phyloP scores from a whole-genome alignment of 2,113 vertebrate species.

The Clarias gariepinus region DNA sequence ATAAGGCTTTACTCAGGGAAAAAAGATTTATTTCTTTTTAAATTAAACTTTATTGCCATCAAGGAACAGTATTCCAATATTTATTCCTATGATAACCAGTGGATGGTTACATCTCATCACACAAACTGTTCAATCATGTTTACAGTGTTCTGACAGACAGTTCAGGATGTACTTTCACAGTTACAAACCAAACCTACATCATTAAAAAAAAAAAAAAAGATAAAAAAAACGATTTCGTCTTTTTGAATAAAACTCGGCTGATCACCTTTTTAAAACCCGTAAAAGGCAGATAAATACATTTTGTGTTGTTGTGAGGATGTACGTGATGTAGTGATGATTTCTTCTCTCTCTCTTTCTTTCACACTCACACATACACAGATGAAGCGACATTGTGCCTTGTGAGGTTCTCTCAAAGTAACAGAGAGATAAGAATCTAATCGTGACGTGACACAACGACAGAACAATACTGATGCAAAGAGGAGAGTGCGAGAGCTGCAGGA shows the following conservation, averaged over 20 bases:
- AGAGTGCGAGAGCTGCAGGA: conserved; percentile 15
- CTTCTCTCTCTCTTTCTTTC: not conserved
- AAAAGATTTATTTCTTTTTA: not conserved
- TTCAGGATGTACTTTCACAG: conserved; percentile 19
- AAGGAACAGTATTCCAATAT: conserved; percentile 24
- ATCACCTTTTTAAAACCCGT: not conserved
- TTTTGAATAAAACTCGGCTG: not conserved
- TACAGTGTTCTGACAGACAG: not conserved
- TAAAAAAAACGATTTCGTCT: no score
- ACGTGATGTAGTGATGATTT: not conserved
- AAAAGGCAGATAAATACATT: conserved; percentile 31
- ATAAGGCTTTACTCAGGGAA: not conserved
- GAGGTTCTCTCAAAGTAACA: conserved; percentile 55
- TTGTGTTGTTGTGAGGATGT: not conserved
- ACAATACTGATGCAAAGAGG: conserved; percentile 20
- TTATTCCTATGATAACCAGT: conserved; percentile 33
- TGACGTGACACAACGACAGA: conserved; percentile 19
- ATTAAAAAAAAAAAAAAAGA: conserved; percentile 10
- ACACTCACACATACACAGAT: not conserved
- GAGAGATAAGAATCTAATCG: conserved; percentile 42
- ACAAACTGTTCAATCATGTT: not conserved
- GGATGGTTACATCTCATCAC: not conserved
- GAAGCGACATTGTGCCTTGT: not conserved
- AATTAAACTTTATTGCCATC: conserved; percentile 35
- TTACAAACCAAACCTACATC: conserved; percentile 1